Base-by-base conservation (phyloP, 2,113 vertebrate genomes). In the Prunella fulvescens region DNA sequence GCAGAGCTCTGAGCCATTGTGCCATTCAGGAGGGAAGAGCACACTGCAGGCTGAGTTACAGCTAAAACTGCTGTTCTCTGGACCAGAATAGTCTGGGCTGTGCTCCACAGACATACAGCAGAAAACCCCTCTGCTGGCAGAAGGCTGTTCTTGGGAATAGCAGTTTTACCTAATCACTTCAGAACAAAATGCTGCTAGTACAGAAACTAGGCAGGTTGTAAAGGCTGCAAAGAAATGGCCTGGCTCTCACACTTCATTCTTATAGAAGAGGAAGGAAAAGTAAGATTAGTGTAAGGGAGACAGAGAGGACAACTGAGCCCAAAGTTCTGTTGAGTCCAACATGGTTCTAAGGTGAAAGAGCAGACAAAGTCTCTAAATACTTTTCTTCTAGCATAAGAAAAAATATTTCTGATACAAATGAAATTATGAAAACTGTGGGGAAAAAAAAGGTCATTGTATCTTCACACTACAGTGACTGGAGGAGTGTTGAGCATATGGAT, bases 1-100 rank as follows among this genome's bases (percentile, higher is more conserved):
- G 71, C 35, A 58, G 69, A 58, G 31, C 12, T 77, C 42, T 65
- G 72, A 65, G 67, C 58, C 3, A 0, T 47, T 56, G 48, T 67
- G 57, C 42, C 1, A 0, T 29, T 62, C 14, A 11, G 39, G 31
- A 56, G 47, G n/a, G 22, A n/a, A 83, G 33, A 76, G n/a, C 44
- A 19, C 28, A 2, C 28, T 80, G 37, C 45, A 54, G 33, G 39
- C 16, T 23, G 62, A 19, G 37, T 50, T 20, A 28, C 51, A 80
- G 45, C 37, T 62, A 13, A 71, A 58, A 35, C 26, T 61, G 40
- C 66, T 42, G 2, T 66, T 51, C 35, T 71, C 47, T 29, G 62
- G 15, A 61, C 39, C 15, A 40, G 26, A 60, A 11, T 18, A 0
- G 0, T 45, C n/a, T 86, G 29, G 53, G 9, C 50, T 76, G n/a